Evolutionary conservation across 1,140 invertebrate genomes (phyloP), one percentile per base, ranked within the genome.

Genomic region (Lepidostoma basale): DNA sequence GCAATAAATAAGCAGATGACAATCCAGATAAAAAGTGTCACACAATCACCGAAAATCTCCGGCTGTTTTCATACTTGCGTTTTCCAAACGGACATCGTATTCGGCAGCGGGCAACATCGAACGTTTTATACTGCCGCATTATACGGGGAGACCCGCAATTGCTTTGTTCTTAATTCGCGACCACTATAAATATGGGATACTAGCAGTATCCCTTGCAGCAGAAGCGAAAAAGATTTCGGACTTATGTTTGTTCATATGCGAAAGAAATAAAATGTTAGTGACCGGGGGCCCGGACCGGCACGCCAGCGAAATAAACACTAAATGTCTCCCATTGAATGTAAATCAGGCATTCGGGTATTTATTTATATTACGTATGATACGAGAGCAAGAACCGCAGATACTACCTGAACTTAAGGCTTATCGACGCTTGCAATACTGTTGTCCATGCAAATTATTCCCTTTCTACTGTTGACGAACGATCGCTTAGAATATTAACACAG

Each of bases 251-350:
- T 60, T 59, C 40, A 59, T 59, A 42, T 47, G 47, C 39, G 56
- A 39, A 22, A 39, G 56, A 42, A 40, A 60, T 42, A 60, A 59
- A 60, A 44, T 42, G 42, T 60, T 42, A 60, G 56, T 60, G 56
- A 60, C 56, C 56, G 56, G 56, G 36, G 36, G 36, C 56, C 6
- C 36, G 16, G 36, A 60, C 56, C 65, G 70, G 68, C 70, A 66
- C 60, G 62, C 70, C 66, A 60, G 28, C 62, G 67, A 73, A 73
- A 73, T 69, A 73, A 73, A 73, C 71, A 73, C 67, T 73, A 69
- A 73, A 69, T 67, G 71, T 73, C 67, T 54, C 58, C 71, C 71
- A 73, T 73, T 73, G 71, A 73, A 73, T 73, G 71, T 73, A 73
- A 73, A 73, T 73, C 63, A 67, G 71, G 63, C 40, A 39, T 69